A percentile compares a stretch with the other conserved stretches of the same genome.
Conservation (phyloP, 1,140 invertebrate genomes). For the Papilio polytes region DNA sequence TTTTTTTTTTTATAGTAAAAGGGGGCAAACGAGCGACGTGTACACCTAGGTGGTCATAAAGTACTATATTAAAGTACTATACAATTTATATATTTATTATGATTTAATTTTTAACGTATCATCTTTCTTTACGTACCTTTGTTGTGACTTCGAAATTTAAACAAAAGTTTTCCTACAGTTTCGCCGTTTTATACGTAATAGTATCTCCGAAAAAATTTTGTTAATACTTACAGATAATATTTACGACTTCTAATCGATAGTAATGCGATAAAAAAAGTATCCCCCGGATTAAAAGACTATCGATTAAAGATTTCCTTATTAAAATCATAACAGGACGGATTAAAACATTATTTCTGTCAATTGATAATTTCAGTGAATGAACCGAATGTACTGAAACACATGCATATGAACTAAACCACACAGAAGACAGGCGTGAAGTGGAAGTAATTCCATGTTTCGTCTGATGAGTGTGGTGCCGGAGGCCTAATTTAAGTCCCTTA, state of each 20-base stretch:
- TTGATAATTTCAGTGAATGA: not conserved
- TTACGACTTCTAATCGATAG: not conserved
- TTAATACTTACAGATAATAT: conserved; percentile 5
- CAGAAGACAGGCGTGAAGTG: too few species aligned
- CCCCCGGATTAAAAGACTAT: conserved; percentile 18
- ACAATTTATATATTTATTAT: not conserved
- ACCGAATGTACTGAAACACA: not conserved
- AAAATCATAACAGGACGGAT: conserved; percentile 17
- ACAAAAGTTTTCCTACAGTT: not conserved
- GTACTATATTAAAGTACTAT: too few species aligned
- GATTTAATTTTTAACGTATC: not conserved
- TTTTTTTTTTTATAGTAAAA: too few species aligned
- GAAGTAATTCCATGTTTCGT: too few species aligned
- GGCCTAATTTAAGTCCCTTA: too few species aligned
- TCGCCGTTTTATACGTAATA: conserved; percentile 7
- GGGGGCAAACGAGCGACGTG: too few species aligned
- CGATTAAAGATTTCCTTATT: conserved; percentile 8
- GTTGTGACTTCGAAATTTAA: not conserved
- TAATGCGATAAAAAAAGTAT: not conserved
- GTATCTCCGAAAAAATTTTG: not conserved
- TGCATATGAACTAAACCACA: too few species aligned
- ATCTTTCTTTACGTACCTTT: not conserved
- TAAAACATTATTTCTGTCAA: not conserved
- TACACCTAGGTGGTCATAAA: too few species aligned
- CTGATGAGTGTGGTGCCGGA: too few species aligned